Evolutionary conservation across 2,888 invertebrate species (phyloP).

Genomic region (Acronicta leporina): DNA sequence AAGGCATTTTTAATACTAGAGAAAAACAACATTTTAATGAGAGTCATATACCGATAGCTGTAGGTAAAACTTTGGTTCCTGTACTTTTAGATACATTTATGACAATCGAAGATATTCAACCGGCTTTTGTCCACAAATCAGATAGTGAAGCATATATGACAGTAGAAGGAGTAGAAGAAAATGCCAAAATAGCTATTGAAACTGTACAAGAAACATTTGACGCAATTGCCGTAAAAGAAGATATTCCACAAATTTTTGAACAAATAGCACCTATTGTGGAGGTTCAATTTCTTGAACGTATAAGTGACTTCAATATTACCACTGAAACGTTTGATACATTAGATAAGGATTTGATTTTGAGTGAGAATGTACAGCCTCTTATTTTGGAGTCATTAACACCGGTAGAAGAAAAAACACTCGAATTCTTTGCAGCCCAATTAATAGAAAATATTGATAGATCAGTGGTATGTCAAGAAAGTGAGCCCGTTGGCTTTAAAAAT

Average conservation of each 20-base stretch:
- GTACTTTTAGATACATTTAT: slow-evolving; percentile 4
- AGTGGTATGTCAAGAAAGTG: slow-evolving; percentile 2
- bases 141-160: background rate
- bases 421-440: no score
- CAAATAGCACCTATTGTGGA: slow-evolving; percentile 3
- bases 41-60: background rate
- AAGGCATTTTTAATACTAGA: slow-evolving; percentile 1
- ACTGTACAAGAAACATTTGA: slow-evolving; percentile 1
- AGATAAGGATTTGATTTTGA: background rate
- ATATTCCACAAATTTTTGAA: slow-evolving; percentile 10
- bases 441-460: slow-evolving; percentile 4
- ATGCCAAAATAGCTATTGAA: background rate
- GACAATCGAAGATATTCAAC: background rate
- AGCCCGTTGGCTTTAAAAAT: background rate
- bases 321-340: background rate
- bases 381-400: slow-evolving; percentile 25
- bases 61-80: background rate
- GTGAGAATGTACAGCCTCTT: slow-evolving; percentile 7
- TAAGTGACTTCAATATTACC: background rate
- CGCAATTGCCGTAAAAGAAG: slow-evolving; percentile 11
- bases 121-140: background rate
- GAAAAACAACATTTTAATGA: slow-evolving; percentile 14
- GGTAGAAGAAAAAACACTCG: slow-evolving; percentile 11
- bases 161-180: slow-evolving; percentile 12
- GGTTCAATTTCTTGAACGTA: background rate